These are phyloP conservation scores for Oreochromis spilurus DNA, from an alignment of 2,113 vertebrate genomes.

Conservation along the genomic window DNA sequence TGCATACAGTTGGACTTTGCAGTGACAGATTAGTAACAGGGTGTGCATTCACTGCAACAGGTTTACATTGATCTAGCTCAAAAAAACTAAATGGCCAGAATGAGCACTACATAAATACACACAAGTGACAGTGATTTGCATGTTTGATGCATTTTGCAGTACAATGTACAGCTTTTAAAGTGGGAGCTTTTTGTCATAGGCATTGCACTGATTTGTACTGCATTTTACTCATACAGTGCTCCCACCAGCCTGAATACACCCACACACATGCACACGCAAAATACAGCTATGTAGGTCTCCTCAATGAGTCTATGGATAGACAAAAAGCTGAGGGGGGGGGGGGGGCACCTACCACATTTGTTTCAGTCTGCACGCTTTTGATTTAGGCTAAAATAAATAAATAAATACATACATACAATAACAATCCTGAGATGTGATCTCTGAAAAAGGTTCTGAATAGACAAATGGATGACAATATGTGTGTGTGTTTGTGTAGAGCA, in stretches of 20 bases:
- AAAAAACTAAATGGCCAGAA: neutral
- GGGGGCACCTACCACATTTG: neutral
- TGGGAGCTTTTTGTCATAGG: neutral
- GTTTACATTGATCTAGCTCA: neutral
- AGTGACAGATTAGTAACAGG: constrained; percentile 11
- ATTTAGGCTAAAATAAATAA: neutral
- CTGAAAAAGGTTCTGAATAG: neutral
- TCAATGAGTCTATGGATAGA: neutral
- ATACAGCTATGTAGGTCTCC: constrained; percentile 27
- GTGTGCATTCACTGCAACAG: neutral
- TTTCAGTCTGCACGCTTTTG: constrained; percentile 7
- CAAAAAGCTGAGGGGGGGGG: neutral
- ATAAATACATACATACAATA: neutral
- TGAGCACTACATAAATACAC: neutral
- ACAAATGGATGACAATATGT: neutral
- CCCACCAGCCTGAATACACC: constrained; percentile 13
- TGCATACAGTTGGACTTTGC: neutral
- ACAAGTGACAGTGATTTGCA: neutral
- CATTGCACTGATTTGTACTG: neutral
- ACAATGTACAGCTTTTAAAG: neutral
- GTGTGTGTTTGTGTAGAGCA: neutral
- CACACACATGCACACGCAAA: constrained; percentile 7
- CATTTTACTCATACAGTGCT: neutral
- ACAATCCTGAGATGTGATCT: neutral
- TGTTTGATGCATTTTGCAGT: neutral